A percentile compares a stretch with the other conserved stretches of the same genome.
Conservation (phyloP, 2,113 vertebrate species). For the Pterocles burchelli region DNA sequence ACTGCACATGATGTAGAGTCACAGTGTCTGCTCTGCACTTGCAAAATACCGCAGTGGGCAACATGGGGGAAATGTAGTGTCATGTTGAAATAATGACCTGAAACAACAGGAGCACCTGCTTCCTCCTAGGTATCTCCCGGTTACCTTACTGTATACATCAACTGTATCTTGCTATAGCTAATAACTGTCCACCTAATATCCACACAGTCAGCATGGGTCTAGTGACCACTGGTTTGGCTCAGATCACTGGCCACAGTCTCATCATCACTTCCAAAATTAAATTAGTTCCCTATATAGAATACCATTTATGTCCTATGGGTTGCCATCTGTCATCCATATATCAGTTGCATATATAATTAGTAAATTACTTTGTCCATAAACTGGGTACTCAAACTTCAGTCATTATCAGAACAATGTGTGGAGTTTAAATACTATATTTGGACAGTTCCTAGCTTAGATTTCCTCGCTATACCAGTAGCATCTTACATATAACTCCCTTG, state of each 20-base stretch:
- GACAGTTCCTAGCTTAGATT: background rate
- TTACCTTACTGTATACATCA: background rate
- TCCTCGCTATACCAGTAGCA: background rate
- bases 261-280: background rate
- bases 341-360: conserved; percentile 7
- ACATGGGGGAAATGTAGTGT: background rate
- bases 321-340: conserved; percentile 40
- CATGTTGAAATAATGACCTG: conserved; percentile 30
- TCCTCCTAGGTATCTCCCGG: background rate
- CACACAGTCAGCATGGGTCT: conserved; percentile 1
- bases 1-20: background rate
- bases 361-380: background rate
- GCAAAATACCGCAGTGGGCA: background rate
- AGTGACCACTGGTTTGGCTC: conserved; percentile 6
- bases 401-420: background rate
- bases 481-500: background rate
- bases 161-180: background rate
- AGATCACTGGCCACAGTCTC: background rate
- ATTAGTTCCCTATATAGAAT: background rate
- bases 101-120: conserved; percentile 36
- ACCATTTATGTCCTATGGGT: conserved; percentile 5
- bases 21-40: background rate
- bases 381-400: background rate
- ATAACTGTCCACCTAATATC: conserved; percentile 8
- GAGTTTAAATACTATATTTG: background rate